phyloP scores from a whole-genome alignment of 2,888 invertebrate genomes.

The Pseudococcus longispinus region DNA sequence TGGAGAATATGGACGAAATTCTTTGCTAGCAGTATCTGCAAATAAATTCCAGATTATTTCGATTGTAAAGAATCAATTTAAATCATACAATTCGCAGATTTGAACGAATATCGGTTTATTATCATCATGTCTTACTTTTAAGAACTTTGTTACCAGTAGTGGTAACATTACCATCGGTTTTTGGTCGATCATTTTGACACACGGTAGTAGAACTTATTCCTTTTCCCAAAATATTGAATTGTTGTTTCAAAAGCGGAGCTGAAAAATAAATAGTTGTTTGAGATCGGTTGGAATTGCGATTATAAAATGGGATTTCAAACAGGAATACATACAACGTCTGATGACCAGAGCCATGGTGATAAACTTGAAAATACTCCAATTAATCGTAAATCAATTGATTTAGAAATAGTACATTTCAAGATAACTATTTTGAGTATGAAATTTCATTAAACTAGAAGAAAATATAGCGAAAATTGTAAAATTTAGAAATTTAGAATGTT shows the following conservation, averaged over 20 bases:
- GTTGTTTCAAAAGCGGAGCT: background rate
- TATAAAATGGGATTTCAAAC: no score
- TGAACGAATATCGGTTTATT: background rate
- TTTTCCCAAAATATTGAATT: background rate
- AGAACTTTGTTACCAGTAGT: background rate
- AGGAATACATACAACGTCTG: background rate
- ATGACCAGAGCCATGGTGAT: background rate
- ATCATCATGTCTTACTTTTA: background rate
- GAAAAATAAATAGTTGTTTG: background rate
- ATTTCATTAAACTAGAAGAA: no score
- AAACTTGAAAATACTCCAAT: background rate
- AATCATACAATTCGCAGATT: background rate
- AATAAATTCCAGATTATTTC: background rate
- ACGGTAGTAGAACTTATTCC: background rate
- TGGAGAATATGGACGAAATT: conserved; percentile 45
- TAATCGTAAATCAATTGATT: background rate
- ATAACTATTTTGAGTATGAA: background rate
- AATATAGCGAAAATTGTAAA: no score
- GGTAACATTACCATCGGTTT: background rate
- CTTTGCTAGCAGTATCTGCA: background rate
- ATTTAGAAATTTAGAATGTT: no score
- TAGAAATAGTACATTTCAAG: background rate
- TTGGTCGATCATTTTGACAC: background rate
- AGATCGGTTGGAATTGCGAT: no score
- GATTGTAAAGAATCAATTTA: background rate